These are phyloP conservation scores for Aphelocoma californica DNA, from an alignment of 2,797 vertebrate genomes.

Conservation along the genomic window DNA sequence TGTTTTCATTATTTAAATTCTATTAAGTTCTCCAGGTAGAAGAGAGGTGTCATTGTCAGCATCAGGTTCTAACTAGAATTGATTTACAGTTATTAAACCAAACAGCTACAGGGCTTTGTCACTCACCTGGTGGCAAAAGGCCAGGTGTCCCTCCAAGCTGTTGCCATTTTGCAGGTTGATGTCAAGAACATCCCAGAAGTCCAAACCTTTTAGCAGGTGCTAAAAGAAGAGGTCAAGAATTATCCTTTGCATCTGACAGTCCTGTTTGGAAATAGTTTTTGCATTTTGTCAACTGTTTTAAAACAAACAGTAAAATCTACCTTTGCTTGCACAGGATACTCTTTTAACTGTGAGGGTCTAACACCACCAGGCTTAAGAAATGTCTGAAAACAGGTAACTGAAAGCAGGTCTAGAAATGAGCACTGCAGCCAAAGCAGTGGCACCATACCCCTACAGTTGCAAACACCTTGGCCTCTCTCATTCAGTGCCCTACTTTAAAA, in stretches of 20 bases:
- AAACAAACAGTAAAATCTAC: background rate
- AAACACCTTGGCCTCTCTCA: background rate
- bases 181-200: background rate
- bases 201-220: constrained; percentile 62
- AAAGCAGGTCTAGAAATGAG: background rate
- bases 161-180: constrained; percentile 65
- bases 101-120: background rate
- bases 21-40: background rate
- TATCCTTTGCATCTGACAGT: constrained; percentile 71
- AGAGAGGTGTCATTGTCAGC: background rate
- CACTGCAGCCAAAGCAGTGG: background rate
- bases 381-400: background rate
- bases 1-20: background rate
- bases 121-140: constrained; percentile 71
- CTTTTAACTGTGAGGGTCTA: background rate
- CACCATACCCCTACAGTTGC: background rate
- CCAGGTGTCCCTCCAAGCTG: constrained; percentile 54
- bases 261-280: background rate
- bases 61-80: background rate
- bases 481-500: background rate
- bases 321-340: background rate
- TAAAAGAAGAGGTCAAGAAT: constrained; percentile 75
- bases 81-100: background rate
- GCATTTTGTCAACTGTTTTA: background rate
- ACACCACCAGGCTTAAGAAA: background rate